phyloP scores from a whole-genome alignment of 2,888 invertebrate genomes.

The Lypha dubia region DNA sequence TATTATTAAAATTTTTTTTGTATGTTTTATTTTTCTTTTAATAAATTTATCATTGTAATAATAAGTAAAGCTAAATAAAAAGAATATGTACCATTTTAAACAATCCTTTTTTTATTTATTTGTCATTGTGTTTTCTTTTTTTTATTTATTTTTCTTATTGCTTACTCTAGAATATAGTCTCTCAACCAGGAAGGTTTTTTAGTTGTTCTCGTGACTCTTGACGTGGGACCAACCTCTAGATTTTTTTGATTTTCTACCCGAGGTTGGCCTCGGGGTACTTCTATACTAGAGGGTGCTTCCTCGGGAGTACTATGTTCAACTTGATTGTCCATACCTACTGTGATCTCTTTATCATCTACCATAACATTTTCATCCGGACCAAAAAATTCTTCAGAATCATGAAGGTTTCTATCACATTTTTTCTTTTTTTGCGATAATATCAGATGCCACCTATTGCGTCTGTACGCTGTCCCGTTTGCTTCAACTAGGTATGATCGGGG shows the following conservation, averaged over 20 bases:
- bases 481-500: not conserved
- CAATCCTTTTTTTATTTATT: too few relatives aligned
- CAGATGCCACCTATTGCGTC: conserved; percentile 7
- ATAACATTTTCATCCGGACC: not conserved
- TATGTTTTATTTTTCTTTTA: too few relatives aligned
- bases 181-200: not conserved
- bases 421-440: not conserved
- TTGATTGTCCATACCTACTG: not conserved
- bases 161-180: conserved; percentile 4
- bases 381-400: conserved; percentile 10
- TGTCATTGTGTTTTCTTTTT: too few relatives aligned
- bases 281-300: not conserved
- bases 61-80: too few relatives aligned
- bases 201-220: not conserved
- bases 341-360: not conserved
- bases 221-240: not conserved
- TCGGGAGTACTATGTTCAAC: not conserved
- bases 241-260: not conserved
- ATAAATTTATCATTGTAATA: too few relatives aligned
- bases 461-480: not conserved
- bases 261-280: not conserved
- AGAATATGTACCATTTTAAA: too few relatives aligned
- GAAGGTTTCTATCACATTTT: not conserved
- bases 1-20: too few relatives aligned
- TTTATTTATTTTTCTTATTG: not conserved